phyloP scores from a whole-genome alignment of 1,140 invertebrate genomes.

The Dinoponera quadriceps region DNA sequence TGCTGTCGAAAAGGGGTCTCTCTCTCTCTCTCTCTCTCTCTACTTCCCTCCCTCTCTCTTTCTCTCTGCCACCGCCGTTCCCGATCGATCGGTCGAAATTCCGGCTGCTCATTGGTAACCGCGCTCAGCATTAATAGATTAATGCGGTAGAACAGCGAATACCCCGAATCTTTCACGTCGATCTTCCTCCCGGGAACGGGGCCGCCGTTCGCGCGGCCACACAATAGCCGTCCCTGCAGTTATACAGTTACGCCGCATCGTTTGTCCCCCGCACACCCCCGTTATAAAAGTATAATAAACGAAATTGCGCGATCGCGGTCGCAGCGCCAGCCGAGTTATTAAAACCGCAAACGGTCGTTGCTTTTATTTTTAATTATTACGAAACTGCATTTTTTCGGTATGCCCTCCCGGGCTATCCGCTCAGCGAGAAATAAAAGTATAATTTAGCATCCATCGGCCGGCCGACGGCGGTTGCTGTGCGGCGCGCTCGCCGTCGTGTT shows the following conservation, averaged over 20 bases:
- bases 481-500: not conserved
- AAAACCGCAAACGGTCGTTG: not conserved
- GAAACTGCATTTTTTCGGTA: not conserved
- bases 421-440: not conserved
- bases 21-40: too few species aligned
- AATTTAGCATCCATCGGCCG: constrained; percentile 17
- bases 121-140: constrained; percentile 9
- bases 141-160: not conserved
- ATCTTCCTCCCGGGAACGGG: not conserved
- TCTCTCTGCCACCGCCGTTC: too few species aligned
- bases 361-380: not conserved
- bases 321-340: not conserved
- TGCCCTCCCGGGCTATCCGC: not conserved
- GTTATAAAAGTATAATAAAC: not conserved
- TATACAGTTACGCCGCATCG: too few species aligned
- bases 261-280: too few species aligned
- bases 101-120: too few species aligned
- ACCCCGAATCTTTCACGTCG: not conserved
- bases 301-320: not conserved
- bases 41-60: too few species aligned
- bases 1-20: constrained; percentile 41
- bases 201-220: not conserved
- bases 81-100: not conserved
- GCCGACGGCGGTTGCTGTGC: too few species aligned
- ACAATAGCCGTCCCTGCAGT: not conserved